These are phyloP conservation scores for Mesocricetus auratus DNA, from an alignment of 2,113 vertebrate species.

Conservation along the genomic window DNA sequence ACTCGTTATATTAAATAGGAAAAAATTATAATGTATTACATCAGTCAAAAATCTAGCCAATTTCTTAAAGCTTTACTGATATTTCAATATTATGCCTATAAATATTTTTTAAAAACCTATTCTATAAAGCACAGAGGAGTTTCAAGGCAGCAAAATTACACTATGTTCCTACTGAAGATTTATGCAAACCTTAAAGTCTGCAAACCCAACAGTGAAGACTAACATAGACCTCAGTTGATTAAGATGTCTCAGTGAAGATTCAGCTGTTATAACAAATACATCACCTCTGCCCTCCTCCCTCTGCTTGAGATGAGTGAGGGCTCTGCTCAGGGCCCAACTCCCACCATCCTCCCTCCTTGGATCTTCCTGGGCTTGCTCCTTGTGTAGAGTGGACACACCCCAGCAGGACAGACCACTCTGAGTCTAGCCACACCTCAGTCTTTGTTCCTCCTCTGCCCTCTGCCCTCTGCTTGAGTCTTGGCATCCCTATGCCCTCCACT, in stretches of 20 bases:
- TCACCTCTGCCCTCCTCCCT: too few species aligned
- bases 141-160: neutral
- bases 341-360: too few species aligned
- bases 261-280: neutral
- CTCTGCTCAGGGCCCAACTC: too few species aligned
- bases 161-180: neutral
- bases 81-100: neutral
- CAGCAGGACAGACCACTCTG: too few species aligned
- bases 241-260: neutral
- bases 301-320: too few species aligned
- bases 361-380: too few species aligned
- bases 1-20: conserved; percentile 23
- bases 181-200: neutral
- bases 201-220: neutral
- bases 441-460: too few species aligned
- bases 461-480: too few species aligned
- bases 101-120: neutral
- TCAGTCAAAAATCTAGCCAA: conserved; percentile 49
- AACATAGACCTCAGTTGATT: neutral
- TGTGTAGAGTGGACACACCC: too few species aligned
- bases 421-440: too few species aligned
- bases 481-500: too few species aligned
- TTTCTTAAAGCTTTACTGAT: conserved; percentile 54
- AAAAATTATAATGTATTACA: conserved; percentile 25
- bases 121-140: neutral